Base-by-base conservation (phyloP, 2,797 vertebrate species). In the Ptychadena robeensis region DNA sequence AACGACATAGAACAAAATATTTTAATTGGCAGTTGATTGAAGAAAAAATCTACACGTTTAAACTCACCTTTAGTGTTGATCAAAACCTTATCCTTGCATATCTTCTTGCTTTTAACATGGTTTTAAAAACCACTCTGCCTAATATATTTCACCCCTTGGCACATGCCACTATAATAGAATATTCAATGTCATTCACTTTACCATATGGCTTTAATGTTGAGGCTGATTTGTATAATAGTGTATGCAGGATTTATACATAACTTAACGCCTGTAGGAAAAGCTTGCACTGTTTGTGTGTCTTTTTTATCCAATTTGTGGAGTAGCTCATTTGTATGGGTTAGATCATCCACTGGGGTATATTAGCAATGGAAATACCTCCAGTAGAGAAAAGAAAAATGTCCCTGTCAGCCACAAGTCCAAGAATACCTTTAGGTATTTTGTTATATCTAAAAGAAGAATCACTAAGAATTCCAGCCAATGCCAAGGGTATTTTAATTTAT, bases 401-500 rank as follows among this genome's bases (percentile, higher is more conserved):
- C 81, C 78, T 83, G 74, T 83, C 68, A 66, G 30, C 35, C 61
- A 25, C 22, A 66, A 70, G 37, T 18, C 57, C 27, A 53, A 15
- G 32, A 37, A 64, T 77, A n/a, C 4, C 31, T 76, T 59, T 35
- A 25, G n/a, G 53, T 48, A 34, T 40, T 38, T 53, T 63, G 38
- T 27, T 35, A 9, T 28, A 28, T 35, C 31, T 77, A 59, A 63
- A 40, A n/a, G 2, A 63, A 75, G 44, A 77, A 37, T 38, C 27
- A 9, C 38, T 72, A 25, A 71, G 37, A 3, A n/a, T 35, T 77
- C 37, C n/a, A 31, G 34, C 38, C 63, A 37, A 22, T 61, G 31
- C 59, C 74, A 83, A 72, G 74, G 81, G 71, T 73, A 63, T 48
- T 37, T 40, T 57, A 38, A 71, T 77, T 31, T 57, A 57, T 77